Percentiles rank a stretch among this genome's conserved stretches.
These are phyloP conservation scores for Galeruca laticollis DNA, from an alignment of 2,888 invertebrate genomes.

Conservation along the genomic window DNA sequence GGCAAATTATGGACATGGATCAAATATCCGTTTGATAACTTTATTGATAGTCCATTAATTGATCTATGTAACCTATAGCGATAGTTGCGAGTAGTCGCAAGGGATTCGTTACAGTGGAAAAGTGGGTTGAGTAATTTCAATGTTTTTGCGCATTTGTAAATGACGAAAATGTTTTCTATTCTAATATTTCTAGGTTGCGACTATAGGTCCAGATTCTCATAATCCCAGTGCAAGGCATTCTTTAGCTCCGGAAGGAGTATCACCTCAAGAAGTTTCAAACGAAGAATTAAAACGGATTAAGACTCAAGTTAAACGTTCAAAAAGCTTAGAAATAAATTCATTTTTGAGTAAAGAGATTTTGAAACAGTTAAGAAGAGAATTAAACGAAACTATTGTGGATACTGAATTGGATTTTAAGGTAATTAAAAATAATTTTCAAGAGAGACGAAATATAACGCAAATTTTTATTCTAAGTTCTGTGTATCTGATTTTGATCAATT, in stretches of 20 bases:
- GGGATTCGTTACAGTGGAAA: too few species aligned
- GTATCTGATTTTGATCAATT: too few species aligned
- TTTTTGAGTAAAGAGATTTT: constrained; percentile 74
- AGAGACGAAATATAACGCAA: too few species aligned
- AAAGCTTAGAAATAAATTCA: constrained; percentile 59
- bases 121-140: too few species aligned
- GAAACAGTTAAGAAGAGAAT: constrained; percentile 75
- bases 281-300: constrained; percentile 33
- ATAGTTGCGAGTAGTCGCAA: too few species aligned
- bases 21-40: too few species aligned
- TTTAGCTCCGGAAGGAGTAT: constrained; percentile 65
- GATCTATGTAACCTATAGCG: too few species aligned
- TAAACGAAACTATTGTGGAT: constrained; percentile 77
- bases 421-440: constrained; percentile 28
- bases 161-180: too few species aligned
- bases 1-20: too few species aligned
- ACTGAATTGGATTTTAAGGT: constrained; percentile 78
- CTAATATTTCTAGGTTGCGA: constrained; percentile 48
- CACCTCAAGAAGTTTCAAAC: constrained; percentile 28
- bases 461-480: too few species aligned
- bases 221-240: constrained; percentile 78
- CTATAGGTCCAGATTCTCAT: constrained; percentile 70
- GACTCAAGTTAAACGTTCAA: constrained; percentile 32
- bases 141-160: too few species aligned
- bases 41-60: too few species aligned